Percentiles rank a stretch among this genome's conserved stretches.
phyloP scores from a whole-genome alignment of 2,888 invertebrate genomes.

The Folsomia candida region DNA sequence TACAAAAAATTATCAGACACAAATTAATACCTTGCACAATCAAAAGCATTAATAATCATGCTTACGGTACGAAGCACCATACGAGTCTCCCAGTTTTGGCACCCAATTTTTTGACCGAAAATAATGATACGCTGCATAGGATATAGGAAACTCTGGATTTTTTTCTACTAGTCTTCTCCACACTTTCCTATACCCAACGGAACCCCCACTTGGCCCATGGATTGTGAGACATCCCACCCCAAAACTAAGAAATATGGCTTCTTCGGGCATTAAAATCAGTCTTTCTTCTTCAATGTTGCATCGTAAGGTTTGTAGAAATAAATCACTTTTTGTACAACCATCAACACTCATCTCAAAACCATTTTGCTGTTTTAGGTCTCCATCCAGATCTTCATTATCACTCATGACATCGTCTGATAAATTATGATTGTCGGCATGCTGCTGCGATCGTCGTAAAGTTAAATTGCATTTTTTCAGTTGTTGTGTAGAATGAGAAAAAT shows the following conservation, averaged over 20 bases:
- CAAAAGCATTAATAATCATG: constrained; percentile 6
- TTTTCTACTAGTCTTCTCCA: constrained; percentile 40
- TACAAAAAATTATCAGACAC: constrained; percentile 6
- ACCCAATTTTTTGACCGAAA: constrained; percentile 49
- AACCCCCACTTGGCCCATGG: constrained; percentile 29
- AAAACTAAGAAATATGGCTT: constrained; percentile 48
- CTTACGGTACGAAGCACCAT: constrained; percentile 46
- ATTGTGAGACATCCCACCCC: constrained; percentile 46
- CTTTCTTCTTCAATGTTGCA: constrained; percentile 36
- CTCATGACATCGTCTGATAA: background rate
- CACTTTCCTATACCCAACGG: constrained; percentile 32
- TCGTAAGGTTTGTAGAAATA: background rate
- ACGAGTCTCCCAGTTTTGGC: constrained; percentile 40
- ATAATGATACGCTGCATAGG: constrained; percentile 48
- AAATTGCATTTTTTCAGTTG: too few relatives aligned
- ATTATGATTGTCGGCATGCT: background rate
- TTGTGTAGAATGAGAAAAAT: background rate
- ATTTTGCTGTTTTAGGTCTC: constrained; percentile 1
- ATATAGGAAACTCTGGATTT: constrained; percentile 42
- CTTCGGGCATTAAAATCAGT: constrained; percentile 46
- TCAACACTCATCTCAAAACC: constrained; percentile 22
- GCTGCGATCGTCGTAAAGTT: background rate
- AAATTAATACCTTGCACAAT: background rate
- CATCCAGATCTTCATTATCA: background rate
- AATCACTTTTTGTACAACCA: background rate